Conservation (phyloP, 1,140 invertebrate species). For the Penaeus vannamei region DNA sequence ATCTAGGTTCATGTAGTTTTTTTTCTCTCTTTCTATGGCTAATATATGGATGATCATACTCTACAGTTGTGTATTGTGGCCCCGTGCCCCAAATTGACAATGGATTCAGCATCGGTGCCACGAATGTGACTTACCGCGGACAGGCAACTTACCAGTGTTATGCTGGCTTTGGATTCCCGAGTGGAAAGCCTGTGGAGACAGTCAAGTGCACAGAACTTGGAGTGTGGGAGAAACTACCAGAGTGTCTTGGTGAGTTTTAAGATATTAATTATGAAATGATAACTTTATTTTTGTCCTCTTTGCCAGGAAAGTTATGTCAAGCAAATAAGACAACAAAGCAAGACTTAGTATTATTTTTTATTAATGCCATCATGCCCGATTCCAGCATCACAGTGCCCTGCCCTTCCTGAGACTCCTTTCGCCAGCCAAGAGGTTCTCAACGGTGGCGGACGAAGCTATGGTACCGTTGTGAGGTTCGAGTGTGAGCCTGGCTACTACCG, state of each 20-base stretch:
- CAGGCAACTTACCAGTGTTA: slow-evolving; percentile 96
- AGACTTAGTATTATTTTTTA: not conserved
- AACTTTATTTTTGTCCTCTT: too few relatives aligned
- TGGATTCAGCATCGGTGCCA: slow-evolving; percentile 94
- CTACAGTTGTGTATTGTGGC: slow-evolving; percentile 93
- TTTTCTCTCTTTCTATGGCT: too few relatives aligned
- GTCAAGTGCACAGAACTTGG: slow-evolving; percentile 91
- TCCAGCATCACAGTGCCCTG: slow-evolving; percentile 91
- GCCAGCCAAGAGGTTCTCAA: slow-evolving; percentile 91
- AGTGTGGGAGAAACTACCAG: slow-evolving; percentile 91
- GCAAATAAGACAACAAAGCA: too few relatives aligned
- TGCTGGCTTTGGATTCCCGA: slow-evolving; percentile 94
- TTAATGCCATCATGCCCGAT: slow-evolving; percentile 68
- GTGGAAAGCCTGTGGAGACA: slow-evolving; percentile 87
- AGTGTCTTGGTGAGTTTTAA: slow-evolving; percentile 81
- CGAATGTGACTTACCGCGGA: slow-evolving; percentile 92
- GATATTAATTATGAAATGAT: too few relatives aligned
- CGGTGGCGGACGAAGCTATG: slow-evolving; percentile 93
- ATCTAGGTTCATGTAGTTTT: not conserved
- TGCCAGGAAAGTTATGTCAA: too few relatives aligned
- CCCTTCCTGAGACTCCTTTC: slow-evolving; percentile 88
- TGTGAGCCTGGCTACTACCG: slow-evolving; percentile 94
- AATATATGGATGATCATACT: not conserved
- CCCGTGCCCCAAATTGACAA: slow-evolving; percentile 98
- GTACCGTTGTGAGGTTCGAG: slow-evolving; percentile 92